These are phyloP conservation scores for Xanthorhoe spadicearia DNA, from an alignment of 2,888 invertebrate species.

Conservation along the genomic window DNA sequence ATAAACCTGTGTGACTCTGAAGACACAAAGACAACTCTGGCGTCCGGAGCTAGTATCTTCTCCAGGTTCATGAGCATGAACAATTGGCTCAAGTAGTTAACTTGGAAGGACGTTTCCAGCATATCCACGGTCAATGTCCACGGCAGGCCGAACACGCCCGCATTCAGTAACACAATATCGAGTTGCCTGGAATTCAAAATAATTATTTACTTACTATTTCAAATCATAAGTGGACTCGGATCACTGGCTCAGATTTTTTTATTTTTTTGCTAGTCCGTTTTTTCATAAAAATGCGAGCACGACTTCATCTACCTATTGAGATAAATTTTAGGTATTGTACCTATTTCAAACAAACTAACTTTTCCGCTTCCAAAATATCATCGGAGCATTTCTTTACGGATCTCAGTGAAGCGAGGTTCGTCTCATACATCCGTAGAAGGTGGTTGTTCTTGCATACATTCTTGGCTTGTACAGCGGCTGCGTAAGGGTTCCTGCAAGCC, in stretches of 20 bases:
- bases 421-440: conserved; percentile 60
- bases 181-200: conserved; percentile 80
- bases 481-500: conserved; percentile 90
- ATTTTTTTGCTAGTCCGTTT: too few species aligned
- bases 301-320: too few species aligned
- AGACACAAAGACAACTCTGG: conserved; percentile 92
- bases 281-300: too few species aligned
- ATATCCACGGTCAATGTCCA: conserved; percentile 90
- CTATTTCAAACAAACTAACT: conserved; percentile 53
- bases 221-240: too few species aligned
- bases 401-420: conserved; percentile 69
- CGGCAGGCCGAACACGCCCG: conserved; percentile 91
- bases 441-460: conserved; percentile 53
- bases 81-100: conserved; percentile 93
- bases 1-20: conserved; percentile 94
- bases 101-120: conserved; percentile 92
- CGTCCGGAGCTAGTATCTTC: conserved; percentile 86
- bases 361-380: conserved; percentile 55
- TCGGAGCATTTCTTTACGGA: conserved; percentile 70
- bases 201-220: background rate
- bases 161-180: conserved; percentile 91
- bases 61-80: conserved; percentile 90
- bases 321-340: too few species aligned
- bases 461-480: conserved; percentile 79
- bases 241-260: too few species aligned